Conservation (phyloP, 1,140 invertebrate genomes). For the Pachypsylla venusta region DNA sequence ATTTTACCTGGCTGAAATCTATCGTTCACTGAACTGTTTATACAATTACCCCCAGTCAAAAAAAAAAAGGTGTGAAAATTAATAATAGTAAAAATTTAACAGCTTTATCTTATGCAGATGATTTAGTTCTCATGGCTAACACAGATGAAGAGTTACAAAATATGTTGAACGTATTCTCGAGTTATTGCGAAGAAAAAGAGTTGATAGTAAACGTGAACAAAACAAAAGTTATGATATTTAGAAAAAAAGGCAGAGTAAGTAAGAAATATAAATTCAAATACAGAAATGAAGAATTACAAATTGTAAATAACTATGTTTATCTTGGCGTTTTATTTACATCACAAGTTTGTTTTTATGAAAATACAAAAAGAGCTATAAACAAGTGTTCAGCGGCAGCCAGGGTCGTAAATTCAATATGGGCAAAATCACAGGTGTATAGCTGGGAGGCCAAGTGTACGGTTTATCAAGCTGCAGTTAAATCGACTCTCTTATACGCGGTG, state of each 20-base stretch:
- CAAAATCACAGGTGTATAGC: neutral
- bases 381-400: neutral
- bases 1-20: too few species aligned
- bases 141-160: neutral
- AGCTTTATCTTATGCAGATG: neutral
- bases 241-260: neutral
- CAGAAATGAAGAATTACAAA: neutral
- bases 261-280: neutral
- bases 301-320: neutral
- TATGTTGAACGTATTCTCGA: neutral
- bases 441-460: neutral
- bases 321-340: neutral
- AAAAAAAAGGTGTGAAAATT: too few species aligned
- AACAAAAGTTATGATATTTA: constrained; percentile 9
- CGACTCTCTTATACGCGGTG: neutral
- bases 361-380: neutral
- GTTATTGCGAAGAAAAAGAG: neutral
- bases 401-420: neutral
- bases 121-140: neutral
- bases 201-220: neutral
- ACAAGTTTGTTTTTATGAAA: neutral
- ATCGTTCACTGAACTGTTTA: too few species aligned
- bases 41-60: too few species aligned
- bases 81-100: too few species aligned
- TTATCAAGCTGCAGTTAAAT: neutral